These are phyloP conservation scores for Hirundichthys speculiger DNA, from an alignment of 2,113 vertebrate genomes.

Conservation along the genomic window DNA sequence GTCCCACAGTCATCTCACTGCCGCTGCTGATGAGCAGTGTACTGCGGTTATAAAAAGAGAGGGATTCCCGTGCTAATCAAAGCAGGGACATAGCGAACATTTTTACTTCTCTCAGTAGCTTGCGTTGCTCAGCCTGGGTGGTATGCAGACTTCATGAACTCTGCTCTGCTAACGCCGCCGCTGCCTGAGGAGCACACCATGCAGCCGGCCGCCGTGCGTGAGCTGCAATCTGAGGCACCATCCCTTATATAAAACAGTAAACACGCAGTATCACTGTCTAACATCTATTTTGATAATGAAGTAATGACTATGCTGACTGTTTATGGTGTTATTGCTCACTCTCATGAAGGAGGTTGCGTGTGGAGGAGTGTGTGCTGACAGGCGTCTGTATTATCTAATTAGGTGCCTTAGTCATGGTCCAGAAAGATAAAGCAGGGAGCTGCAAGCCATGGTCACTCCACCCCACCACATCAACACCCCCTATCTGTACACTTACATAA, in stretches of 20 bases:
- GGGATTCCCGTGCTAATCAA: constrained; percentile 39
- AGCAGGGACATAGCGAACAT: constrained; percentile 28
- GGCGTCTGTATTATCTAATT: constrained; percentile 64
- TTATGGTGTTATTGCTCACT: constrained; percentile 43
- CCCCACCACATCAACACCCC: neutral
- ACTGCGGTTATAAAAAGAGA: constrained; percentile 18
- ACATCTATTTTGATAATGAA: constrained; percentile 40
- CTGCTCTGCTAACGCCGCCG: no score
- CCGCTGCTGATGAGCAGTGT: constrained; percentile 23
- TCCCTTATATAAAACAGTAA: constrained; percentile 7
- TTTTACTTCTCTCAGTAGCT: constrained; percentile 6
- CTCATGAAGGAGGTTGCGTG: neutral
- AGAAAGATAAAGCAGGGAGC: constrained; percentile 64
- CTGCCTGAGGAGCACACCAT: neutral
- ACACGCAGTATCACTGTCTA: constrained; percentile 7
- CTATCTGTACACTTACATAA: constrained; percentile 53
- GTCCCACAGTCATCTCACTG: constrained; percentile 3
- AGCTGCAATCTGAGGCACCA: constrained; percentile 3
- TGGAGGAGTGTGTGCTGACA: constrained; percentile 54
- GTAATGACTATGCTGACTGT: constrained; percentile 37
- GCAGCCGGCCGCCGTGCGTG: neutral
- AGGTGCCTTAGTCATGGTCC: constrained; percentile 60
- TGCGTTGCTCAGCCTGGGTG: constrained; percentile 1
- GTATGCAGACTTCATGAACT: neutral
- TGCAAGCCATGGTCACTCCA: constrained; percentile 26